These are phyloP conservation scores for Sphaeramia orbicularis DNA, from an alignment of 2,797 vertebrate genomes.

Conservation along the genomic window DNA sequence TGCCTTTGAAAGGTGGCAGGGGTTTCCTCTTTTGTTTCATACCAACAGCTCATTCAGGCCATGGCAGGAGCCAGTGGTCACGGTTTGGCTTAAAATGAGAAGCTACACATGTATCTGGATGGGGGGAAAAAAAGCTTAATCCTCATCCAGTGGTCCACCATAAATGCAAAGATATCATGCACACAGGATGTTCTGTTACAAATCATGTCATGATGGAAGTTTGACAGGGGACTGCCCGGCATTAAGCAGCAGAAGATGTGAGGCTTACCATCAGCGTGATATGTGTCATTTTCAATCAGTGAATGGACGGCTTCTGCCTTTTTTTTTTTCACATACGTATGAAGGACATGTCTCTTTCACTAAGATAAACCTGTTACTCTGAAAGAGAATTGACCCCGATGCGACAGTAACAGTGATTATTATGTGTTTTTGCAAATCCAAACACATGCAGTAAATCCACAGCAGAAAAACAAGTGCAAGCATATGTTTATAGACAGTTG, in stretches of 20 bases:
- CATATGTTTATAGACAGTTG: not conserved
- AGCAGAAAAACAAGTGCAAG: not conserved
- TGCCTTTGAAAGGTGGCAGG: conserved; percentile 58
- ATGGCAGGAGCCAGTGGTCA: conserved; percentile 65
- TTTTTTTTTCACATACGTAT: conserved; percentile 16
- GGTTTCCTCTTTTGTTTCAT: conserved; percentile 58
- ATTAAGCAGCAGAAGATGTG: conserved; percentile 60
- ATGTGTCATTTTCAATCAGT: conserved; percentile 63
- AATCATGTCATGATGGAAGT: conserved; percentile 56
- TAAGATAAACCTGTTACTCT: not conserved
- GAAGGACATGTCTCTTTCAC: not conserved
- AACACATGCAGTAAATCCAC: not conserved
- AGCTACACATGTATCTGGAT: conserved; percentile 50
- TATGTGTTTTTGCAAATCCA: not conserved
- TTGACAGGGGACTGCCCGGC: conserved; percentile 49
- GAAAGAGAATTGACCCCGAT: not conserved
- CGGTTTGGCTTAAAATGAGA: conserved; percentile 62
- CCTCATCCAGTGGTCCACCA: conserved; percentile 57
- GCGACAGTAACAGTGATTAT: not conserved
- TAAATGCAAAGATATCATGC: conserved; percentile 49
- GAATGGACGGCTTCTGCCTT: conserved; percentile 24
- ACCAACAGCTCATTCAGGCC: conserved; percentile 61
- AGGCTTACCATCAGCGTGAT: conserved; percentile 55
- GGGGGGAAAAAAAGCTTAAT: conserved; percentile 35
- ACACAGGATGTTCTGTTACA: conserved; percentile 58